Evolutionary conservation across 2,888 invertebrate species (phyloP).

Genomic region (Callyntrura sp.): DNA sequence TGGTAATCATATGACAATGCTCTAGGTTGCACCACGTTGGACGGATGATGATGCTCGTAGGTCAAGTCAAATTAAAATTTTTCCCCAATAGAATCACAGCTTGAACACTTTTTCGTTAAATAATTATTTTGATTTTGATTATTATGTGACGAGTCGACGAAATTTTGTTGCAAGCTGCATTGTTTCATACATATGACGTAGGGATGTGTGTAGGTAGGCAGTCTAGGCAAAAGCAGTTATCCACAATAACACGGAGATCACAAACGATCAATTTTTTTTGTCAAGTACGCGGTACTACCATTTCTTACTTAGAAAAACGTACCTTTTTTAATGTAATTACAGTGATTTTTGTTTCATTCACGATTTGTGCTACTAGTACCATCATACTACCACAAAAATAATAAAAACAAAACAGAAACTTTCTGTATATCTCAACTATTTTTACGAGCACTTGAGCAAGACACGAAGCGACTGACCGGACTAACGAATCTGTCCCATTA

Average conservation of each 20-base stretch:
- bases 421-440: not conserved
- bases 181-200: not conserved
- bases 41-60: constrained; percentile 20
- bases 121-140: constrained; percentile 59
- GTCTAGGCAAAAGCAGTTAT: too few relatives aligned
- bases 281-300: not conserved
- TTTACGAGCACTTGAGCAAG: constrained; percentile 27
- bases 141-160: too few relatives aligned
- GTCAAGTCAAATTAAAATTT: constrained; percentile 61
- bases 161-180: too few relatives aligned
- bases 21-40: not conserved
- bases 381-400: too few relatives aligned
- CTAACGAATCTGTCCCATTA: constrained; percentile 53
- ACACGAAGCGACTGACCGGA: constrained; percentile 16
- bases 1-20: too few relatives aligned
- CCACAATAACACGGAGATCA: not conserved
- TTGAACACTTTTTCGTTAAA: constrained; percentile 44
- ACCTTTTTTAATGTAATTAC: constrained; percentile 22
- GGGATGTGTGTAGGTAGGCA: not conserved
- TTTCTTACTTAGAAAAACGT: constrained; percentile 24
- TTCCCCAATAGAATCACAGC: constrained; percentile 41
- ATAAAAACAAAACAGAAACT: not conserved
- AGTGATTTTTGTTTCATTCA: constrained; percentile 30
- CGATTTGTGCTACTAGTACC: not conserved
- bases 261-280: constrained; percentile 13